Evolutionary conservation across 2,113 vertebrate genomes (phyloP).

Genomic region (Labeo rohita): DNA sequence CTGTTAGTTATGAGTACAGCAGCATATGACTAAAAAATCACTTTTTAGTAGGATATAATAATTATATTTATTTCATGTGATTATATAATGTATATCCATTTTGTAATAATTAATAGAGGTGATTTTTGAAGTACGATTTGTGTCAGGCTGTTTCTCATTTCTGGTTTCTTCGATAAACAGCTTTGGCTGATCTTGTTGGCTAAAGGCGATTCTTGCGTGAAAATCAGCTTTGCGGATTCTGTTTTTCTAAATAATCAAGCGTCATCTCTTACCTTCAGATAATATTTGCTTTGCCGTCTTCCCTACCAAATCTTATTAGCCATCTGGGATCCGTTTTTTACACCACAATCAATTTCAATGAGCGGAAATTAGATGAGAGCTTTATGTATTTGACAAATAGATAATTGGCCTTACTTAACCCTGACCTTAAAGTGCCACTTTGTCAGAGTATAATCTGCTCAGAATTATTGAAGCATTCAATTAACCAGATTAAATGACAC

Average conservation of each 20-base stretch:
- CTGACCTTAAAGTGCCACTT: constrained; percentile 74
- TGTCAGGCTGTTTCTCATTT: neutral
- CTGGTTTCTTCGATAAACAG: constrained; percentile 47
- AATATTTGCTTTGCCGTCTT: constrained; percentile 74
- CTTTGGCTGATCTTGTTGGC: constrained; percentile 56
- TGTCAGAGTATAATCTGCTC: constrained; percentile 75
- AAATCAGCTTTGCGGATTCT: constrained; percentile 66
- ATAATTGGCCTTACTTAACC: constrained; percentile 79
- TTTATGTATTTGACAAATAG: constrained; percentile 81
- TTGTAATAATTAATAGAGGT: neutral
- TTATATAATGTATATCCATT: too few relatives aligned
- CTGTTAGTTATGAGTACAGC: neutral
- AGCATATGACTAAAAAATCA: neutral
- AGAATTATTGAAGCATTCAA: constrained; percentile 78
- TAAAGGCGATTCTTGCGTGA: constrained; percentile 59
- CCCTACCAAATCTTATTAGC: constrained; percentile 76
- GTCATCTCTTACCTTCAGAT: constrained; percentile 72
- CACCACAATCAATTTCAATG: constrained; percentile 82
- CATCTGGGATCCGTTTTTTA: constrained; percentile 78
- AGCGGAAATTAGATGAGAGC: constrained; percentile 78
- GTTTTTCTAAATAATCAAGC: constrained; percentile 69
- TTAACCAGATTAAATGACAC: constrained; percentile 78
- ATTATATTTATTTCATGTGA: neutral
- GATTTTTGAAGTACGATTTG: neutral
- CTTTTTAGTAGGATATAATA: neutral